phyloP scores from a whole-genome alignment of 2,888 invertebrate genomes.

The Eupithecia subumbrata region DNA sequence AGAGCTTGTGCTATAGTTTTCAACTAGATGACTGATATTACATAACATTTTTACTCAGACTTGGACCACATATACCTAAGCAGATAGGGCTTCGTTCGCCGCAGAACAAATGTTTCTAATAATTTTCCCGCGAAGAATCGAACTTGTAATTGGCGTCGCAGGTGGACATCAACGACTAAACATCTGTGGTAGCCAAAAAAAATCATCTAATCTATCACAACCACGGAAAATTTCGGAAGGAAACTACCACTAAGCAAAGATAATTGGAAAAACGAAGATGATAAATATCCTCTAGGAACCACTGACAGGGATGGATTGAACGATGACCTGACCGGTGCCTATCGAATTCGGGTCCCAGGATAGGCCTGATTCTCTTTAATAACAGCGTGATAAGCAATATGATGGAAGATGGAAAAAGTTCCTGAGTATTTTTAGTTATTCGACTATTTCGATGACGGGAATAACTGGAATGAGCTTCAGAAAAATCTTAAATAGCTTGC shows the following conservation, averaged over 20 bases:
- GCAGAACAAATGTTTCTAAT: too few species aligned
- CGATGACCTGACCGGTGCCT: background rate
- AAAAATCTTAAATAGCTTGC: too few species aligned
- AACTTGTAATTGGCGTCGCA: background rate
- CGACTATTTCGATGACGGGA: too few species aligned
- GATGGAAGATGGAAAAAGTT: background rate
- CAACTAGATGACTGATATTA: too few species aligned
- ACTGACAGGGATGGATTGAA: background rate
- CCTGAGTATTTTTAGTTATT: background rate
- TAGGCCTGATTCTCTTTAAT: background rate
- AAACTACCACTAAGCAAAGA: background rate
- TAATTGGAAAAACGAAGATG: constrained; percentile 6
- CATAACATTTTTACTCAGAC: too few species aligned
- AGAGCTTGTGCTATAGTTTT: too few species aligned
- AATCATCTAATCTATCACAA: background rate
- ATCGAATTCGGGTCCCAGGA: background rate
- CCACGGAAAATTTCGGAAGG: background rate
- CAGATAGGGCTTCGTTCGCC: too few species aligned
- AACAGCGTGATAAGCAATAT: constrained; percentile 1
- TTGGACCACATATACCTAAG: too few species aligned
- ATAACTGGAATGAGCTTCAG: background rate
- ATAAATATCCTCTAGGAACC: background rate
- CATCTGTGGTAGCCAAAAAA: background rate
- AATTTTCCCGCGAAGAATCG: background rate
- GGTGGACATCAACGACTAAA: background rate